Percentiles rank a stretch among this genome's conserved stretches.
Evolutionary conservation across 2,888 invertebrate genomes (phyloP).

Genomic region (Cyrtodaria siliqua): DNA sequence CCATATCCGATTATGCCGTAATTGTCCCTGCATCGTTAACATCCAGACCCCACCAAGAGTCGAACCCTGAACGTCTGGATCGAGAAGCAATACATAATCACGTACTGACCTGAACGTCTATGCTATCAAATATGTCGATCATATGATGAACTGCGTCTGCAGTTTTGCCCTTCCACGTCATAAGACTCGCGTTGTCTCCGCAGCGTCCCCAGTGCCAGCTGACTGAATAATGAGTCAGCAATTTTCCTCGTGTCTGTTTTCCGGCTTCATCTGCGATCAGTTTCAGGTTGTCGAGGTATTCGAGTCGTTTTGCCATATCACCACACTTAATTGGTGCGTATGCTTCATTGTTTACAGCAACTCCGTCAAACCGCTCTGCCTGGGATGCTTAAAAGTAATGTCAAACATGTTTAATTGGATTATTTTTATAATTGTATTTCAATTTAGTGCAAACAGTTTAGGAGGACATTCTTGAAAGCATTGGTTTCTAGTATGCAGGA

Average conservation of each 20-base stretch:
- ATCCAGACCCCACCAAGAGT: no score
- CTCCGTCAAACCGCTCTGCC: constrained; percentile 62
- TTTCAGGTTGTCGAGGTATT: constrained; percentile 57
- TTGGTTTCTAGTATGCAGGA: no score
- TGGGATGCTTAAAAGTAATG: constrained; percentile 37
- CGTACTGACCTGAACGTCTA: constrained; percentile 66
- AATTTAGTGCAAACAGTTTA: no score
- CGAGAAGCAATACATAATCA: no score
- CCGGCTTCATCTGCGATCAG: constrained; percentile 53
- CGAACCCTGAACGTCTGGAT: no score
- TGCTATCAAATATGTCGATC: constrained; percentile 73
- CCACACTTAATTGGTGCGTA: constrained; percentile 62
- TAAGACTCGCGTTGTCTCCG: constrained; percentile 22
- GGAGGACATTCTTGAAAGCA: no score
- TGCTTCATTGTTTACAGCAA: constrained; percentile 70
- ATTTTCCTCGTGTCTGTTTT: constrained; percentile 55
- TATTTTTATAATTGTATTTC: no score
- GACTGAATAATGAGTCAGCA: constrained; percentile 67
- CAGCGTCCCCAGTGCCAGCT: constrained; percentile 71
- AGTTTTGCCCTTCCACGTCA: constrained; percentile 63
- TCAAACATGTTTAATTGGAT: no score
- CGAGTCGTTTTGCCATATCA: constrained; percentile 11
- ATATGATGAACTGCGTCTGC: constrained; percentile 59
- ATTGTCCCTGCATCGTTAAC: no score
- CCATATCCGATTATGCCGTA: no score